Percentiles rank a stretch among this genome's conserved stretches.
These are phyloP conservation scores for Dunckerocampus dactyliophorus DNA, from an alignment of 2,113 vertebrate species.

Conservation along the genomic window DNA sequence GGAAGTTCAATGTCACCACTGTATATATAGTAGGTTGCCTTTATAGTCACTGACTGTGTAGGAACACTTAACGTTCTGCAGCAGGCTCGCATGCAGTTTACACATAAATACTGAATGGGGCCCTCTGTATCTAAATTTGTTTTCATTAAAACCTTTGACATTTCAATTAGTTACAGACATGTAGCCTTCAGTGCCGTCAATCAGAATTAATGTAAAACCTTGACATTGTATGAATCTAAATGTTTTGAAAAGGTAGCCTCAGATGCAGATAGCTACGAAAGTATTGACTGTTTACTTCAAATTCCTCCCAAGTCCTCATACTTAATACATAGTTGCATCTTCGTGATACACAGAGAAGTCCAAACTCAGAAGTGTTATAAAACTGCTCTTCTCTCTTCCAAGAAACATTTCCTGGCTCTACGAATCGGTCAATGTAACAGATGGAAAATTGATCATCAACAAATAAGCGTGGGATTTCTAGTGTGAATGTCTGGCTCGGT, in stretches of 20 bases:
- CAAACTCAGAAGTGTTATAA: background rate
- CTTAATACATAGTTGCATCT: constrained; percentile 25
- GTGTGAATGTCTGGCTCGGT: constrained; percentile 61
- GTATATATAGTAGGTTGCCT: background rate
- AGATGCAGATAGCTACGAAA: too few relatives aligned
- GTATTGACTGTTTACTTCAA: too few relatives aligned
- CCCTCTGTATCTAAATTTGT: background rate
- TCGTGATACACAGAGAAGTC: constrained; percentile 1
- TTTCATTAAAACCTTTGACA: too few relatives aligned
- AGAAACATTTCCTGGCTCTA: constrained; percentile 47
- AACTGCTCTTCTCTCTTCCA: background rate
- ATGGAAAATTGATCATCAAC: constrained; percentile 68
- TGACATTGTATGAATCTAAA: too few relatives aligned
- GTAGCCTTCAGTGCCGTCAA: too few relatives aligned
- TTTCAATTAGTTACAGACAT: background rate
- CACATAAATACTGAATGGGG: background rate
- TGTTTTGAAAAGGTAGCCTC: too few relatives aligned
- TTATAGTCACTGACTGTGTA: background rate
- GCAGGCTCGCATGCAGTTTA: too few relatives aligned
- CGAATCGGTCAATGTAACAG: constrained; percentile 63
- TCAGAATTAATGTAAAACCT: too few relatives aligned
- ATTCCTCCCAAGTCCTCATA: background rate
- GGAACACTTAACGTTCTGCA: background rate
- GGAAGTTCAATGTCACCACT: constrained; percentile 1
- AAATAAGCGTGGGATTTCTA: constrained; percentile 63